A percentile compares a stretch with the other conserved stretches of the same genome.
Evolutionary conservation across 2,888 invertebrate species (phyloP).

Genomic region (Nyleta sp.): DNA sequence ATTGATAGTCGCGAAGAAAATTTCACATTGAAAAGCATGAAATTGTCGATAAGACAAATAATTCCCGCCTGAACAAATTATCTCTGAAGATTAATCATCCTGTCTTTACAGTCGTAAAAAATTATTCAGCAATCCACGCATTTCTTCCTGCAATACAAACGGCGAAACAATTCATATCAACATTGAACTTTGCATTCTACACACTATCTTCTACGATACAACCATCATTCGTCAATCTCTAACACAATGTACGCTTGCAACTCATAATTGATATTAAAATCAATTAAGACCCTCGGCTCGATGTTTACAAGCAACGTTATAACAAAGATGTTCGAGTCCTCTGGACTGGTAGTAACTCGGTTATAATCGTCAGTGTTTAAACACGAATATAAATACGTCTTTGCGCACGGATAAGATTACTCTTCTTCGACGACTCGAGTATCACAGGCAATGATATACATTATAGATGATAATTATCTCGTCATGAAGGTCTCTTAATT

Average conservation of each 20-base stretch:
- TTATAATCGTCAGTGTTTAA: slow-evolving; percentile 9
- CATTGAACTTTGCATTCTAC: slow-evolving; percentile 40
- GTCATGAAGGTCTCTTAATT: slow-evolving; percentile 63
- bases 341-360: slow-evolving; percentile 6
- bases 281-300: slow-evolving; percentile 20
- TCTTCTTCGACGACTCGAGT: slow-evolving; percentile 36
- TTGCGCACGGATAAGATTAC: slow-evolving; percentile 45
- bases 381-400: slow-evolving; percentile 43
- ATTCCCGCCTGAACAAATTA: no score
- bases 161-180: slow-evolving; percentile 35
- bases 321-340: slow-evolving; percentile 30
- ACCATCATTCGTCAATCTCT: slow-evolving; percentile 17
- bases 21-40: no score
- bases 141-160: slow-evolving; percentile 25
- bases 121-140: background rate
- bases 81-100: background rate
- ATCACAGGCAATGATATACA: slow-evolving; percentile 51
- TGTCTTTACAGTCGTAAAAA: background rate
- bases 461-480: slow-evolving; percentile 63
- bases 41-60: no score
- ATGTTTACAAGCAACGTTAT: background rate
- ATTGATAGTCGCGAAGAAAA: no score
- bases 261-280: slow-evolving; percentile 38
- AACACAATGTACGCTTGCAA: slow-evolving; percentile 12
- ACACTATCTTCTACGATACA: slow-evolving; percentile 19